Conservation (phyloP, 2,888 invertebrate genomes). For the Aporophyla lueneburgensis region DNA sequence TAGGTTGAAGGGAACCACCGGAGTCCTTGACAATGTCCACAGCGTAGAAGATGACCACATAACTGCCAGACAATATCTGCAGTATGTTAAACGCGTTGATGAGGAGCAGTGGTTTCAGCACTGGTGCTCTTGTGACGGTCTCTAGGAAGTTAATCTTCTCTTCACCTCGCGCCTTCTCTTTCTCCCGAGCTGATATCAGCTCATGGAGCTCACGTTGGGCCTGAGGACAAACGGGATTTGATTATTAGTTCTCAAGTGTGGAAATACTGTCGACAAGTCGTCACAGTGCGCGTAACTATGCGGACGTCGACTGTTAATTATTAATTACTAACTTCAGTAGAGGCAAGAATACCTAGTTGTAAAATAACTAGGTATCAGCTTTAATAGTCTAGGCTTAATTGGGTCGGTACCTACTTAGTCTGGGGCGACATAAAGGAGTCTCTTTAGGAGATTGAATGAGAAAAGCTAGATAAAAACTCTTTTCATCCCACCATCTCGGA, state of each 20-base stretch:
- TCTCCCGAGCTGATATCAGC: conserved; percentile 91
- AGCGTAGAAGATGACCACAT: conserved; percentile 95
- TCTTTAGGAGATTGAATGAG: not conserved
- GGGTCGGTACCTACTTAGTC: not conserved
- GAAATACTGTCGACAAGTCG: not conserved
- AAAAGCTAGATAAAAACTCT: not conserved
- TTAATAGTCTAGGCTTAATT: not conserved
- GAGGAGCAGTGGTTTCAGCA: conserved; percentile 93
- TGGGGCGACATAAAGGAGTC: no score
- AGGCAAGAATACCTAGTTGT: not conserved
- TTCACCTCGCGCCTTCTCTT: conserved; percentile 89
- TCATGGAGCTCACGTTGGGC: conserved; percentile 92
- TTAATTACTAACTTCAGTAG: not conserved
- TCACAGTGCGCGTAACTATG: not conserved
- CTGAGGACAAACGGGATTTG: conserved; percentile 73
- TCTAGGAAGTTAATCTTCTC: conserved; percentile 89
- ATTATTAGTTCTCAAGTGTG: not conserved
- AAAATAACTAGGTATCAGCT: not conserved
- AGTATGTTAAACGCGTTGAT: conserved; percentile 94
- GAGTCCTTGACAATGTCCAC: conserved; percentile 93
- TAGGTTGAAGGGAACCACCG: conserved; percentile 85
- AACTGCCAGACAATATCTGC: conserved; percentile 94
- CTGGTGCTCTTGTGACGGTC: conserved; percentile 90
- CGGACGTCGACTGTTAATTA: no score
- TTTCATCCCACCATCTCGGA: no score